phyloP scores from a whole-genome alignment of 2,888 invertebrate genomes.

The Caenorhabditis sp. region DNA sequence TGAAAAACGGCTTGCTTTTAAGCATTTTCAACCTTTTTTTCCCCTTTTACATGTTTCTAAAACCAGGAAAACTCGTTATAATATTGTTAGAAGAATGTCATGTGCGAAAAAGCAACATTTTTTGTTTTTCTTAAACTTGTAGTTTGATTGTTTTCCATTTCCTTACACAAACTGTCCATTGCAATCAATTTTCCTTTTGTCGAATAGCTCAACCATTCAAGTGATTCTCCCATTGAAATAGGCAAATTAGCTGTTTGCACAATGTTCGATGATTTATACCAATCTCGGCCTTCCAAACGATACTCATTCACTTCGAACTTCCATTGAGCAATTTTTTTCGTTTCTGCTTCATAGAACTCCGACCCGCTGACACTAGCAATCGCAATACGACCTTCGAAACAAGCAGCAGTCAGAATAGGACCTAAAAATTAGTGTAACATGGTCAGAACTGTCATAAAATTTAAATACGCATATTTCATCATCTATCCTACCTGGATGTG shows the following conservation, averaged over 20 bases:
- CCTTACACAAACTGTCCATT: slow-evolving; percentile 54
- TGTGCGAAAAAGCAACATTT: no score
- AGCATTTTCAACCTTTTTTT: no score
- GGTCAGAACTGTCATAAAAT: neutral
- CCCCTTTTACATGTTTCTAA: no score
- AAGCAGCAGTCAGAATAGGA: slow-evolving; percentile 79
- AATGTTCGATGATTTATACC: slow-evolving; percentile 21
- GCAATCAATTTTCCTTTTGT: slow-evolving; percentile 54
- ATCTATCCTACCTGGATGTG: slow-evolving; percentile 77
- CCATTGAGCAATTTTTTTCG: slow-evolving; percentile 28
- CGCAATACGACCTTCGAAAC: slow-evolving; percentile 77
- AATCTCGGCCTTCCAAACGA: slow-evolving; percentile 23
- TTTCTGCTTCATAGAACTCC: slow-evolving; percentile 37
- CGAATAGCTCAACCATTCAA: slow-evolving; percentile 57
- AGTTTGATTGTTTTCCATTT: no score
- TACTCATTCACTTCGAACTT: slow-evolving; percentile 42
- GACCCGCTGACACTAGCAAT: slow-evolving; percentile 78
- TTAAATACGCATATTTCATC: neutral
- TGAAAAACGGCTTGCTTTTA: slow-evolving; percentile 9
- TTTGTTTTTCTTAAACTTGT: no score
- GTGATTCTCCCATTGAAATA: slow-evolving; percentile 37
- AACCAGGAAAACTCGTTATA: no score
- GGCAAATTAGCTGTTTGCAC: slow-evolving; percentile 24
- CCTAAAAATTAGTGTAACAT: slow-evolving; percentile 12
- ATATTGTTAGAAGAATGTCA: no score